A percentile compares a stretch with the other conserved stretches of the same genome.
Evolutionary conservation across 2,113 vertebrate species (phyloP).

Genomic region (Trichechus manatus): DNA sequence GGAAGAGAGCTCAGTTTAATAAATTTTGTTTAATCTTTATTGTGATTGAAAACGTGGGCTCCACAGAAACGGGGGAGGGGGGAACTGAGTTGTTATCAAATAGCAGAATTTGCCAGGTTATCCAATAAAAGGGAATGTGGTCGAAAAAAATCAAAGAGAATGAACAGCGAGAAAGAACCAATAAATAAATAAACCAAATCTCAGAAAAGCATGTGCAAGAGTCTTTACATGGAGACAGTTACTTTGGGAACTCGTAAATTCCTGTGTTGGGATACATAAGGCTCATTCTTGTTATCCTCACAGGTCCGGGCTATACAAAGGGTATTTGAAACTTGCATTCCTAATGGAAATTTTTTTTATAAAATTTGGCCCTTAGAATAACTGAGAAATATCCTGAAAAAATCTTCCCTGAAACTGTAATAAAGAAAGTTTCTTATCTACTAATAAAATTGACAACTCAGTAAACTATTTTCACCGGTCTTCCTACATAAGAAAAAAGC

Average conservation of each 20-base stretch:
- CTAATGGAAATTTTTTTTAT: constrained; percentile 71
- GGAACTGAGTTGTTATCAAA: constrained; percentile 69
- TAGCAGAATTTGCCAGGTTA: constrained; percentile 77
- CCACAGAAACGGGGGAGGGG: constrained; percentile 37
- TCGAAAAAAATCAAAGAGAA: constrained; percentile 61
- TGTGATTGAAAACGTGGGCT: constrained; percentile 76
- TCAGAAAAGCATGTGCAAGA: constrained; percentile 55
- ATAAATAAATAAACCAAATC: constrained; percentile 73
- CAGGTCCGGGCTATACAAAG: constrained; percentile 78
- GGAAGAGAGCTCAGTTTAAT: constrained; percentile 82
- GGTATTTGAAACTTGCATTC: constrained; percentile 79
- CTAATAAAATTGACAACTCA: constrained; percentile 75
- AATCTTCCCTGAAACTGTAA: constrained; percentile 82
- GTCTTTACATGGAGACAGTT: constrained; percentile 61
- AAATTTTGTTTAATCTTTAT: constrained; percentile 75
- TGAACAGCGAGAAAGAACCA: constrained; percentile 71
- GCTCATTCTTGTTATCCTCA: constrained; percentile 67
- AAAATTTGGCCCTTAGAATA: constrained; percentile 84
- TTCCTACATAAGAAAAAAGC: constrained; percentile 82
- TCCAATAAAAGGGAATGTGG: constrained; percentile 71
- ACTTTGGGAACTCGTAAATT: constrained; percentile 71
- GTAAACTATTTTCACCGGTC: constrained; percentile 78
- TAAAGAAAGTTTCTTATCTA: constrained; percentile 78
- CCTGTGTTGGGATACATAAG: constrained; percentile 72
- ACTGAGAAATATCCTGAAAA: constrained; percentile 84